Evolutionary conservation across 2,113 vertebrate species (phyloP), one percentile per base, ranked within the genome.

Genomic region (Maccullochella peelii): DNA sequence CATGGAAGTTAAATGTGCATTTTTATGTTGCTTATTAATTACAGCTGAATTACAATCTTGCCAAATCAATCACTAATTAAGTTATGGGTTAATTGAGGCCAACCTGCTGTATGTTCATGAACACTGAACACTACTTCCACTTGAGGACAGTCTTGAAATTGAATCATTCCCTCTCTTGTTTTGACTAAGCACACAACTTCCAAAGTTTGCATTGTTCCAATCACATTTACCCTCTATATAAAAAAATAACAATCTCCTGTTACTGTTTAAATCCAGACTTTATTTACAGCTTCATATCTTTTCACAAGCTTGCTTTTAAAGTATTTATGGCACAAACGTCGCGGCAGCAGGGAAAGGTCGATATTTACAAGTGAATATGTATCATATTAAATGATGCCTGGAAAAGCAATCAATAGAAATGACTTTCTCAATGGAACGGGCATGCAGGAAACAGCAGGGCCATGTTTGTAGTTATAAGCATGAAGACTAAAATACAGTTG

Each of bases 351-450:
- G 79, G 82, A 77, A 83, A 83, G 80, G 86, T 93, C 89, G 72
- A 92, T 92, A 89, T 91, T 89, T 88, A 86, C 88, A 89, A 92
- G 88, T 91, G 86, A 91, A 83, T 87, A 63, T 83, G 90, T 90
- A 92, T 93, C 89, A 79, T 89, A 91, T 91, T 85, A 91, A 90
- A 89, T 91, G 76, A 87, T 93, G 89, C 91, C 92, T 91, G 90
- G 91, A 91, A 93, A 78, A 79, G 79, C 77, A 82, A 94, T 93
- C 92, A 89, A 93, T 93, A 93, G 74, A 80, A 92, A 91, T 80
- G 86, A 77, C 84, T 90, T 77, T 86, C 82, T 86, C 72, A 86
- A 87, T 89, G 87, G 79, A 90, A 40, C 1, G 36, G 36, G 67
- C 61, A 14, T 61, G 69, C 90, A 80, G 79, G 65, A 89, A 90